These are phyloP conservation scores for Anser brachyrhynchus DNA, from an alignment of 2,113 vertebrate genomes.

Conservation along the genomic window DNA sequence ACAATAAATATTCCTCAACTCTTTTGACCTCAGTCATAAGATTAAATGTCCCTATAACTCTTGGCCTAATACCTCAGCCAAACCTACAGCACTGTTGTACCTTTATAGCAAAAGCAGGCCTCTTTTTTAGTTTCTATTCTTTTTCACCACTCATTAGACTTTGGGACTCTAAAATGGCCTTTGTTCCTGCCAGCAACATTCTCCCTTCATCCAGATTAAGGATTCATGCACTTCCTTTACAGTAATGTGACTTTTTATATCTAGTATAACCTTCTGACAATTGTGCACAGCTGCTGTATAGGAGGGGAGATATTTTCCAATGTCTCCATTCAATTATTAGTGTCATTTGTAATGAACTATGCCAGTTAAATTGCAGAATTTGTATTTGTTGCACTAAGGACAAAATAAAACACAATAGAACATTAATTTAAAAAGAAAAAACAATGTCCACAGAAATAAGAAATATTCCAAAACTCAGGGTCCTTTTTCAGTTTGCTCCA, in stretches of 20 bases:
- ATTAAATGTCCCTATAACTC: constrained; percentile 21
- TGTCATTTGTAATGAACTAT: constrained; percentile 68
- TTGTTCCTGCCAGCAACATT: background rate
- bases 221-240: constrained; percentile 27
- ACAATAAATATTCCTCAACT: constrained; percentile 36
- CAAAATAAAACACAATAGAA: constrained; percentile 69
- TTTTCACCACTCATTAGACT: constrained; percentile 2
- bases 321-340: constrained; percentile 58
- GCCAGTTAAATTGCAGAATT: constrained; percentile 63
- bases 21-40: background rate
- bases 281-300: background rate
- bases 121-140: background rate
- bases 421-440: constrained; percentile 71
- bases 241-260: constrained; percentile 6
- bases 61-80: constrained; percentile 7
- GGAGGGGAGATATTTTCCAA: constrained; percentile 25
- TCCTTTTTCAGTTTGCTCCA: constrained; percentile 69
- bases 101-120: background rate
- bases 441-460: constrained; percentile 49
- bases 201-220: constrained; percentile 4
- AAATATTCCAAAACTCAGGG: constrained; percentile 60
- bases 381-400: constrained; percentile 65
- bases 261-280: constrained; percentile 5
- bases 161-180: background rate
- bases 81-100: background rate